These are phyloP conservation scores for Dryomyza anilis DNA, from an alignment of 2,888 invertebrate genomes.

Conservation along the genomic window DNA sequence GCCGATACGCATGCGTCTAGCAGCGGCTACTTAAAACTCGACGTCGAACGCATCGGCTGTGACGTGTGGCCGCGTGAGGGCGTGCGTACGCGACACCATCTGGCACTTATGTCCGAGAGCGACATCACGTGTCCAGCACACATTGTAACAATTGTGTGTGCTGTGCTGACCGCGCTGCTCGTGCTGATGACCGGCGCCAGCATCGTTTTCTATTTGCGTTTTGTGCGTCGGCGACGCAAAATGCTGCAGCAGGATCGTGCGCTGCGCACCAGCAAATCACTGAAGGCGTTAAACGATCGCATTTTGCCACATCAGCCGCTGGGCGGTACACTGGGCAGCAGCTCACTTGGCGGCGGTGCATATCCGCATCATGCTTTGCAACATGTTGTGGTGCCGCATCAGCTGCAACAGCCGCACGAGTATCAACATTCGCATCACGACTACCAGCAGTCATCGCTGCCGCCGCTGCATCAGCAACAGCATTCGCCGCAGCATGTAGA, in stretches of 20 bases:
- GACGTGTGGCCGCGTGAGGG: conserved; percentile 57
- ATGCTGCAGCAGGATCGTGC: conserved; percentile 56
- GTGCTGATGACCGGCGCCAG: conserved; percentile 59
- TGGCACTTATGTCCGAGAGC: conserved; percentile 57
- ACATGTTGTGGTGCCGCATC: conserved; percentile 50
- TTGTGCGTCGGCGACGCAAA: conserved; percentile 58
- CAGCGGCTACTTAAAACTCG: conserved; percentile 52
- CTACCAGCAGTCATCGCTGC: conserved; percentile 46
- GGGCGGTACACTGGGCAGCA: too few species aligned
- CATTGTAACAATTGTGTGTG: conserved; percentile 61
- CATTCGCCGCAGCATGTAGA: conserved; percentile 57
- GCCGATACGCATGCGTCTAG: conserved; percentile 30
- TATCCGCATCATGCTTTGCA: conserved; percentile 55
- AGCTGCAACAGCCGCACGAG: conserved; percentile 40
- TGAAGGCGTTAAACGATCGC: conserved; percentile 59
- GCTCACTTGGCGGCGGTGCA: too few species aligned
- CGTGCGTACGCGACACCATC: conserved; percentile 49
- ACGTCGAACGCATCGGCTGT: conserved; percentile 58
- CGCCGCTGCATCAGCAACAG: too few species aligned
- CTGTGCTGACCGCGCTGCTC: conserved; percentile 57
- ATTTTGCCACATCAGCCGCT: conserved; percentile 58
- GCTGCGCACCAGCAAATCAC: conserved; percentile 54
- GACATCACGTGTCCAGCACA: conserved; percentile 61
- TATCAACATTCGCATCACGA: conserved; percentile 41
- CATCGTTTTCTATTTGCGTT: conserved; percentile 57